A percentile compares a stretch with the other conserved stretches of the same genome.
These are phyloP conservation scores for Odocoileus hemionus DNA, from an alignment of 2,113 vertebrate genomes.

Conservation along the genomic window DNA sequence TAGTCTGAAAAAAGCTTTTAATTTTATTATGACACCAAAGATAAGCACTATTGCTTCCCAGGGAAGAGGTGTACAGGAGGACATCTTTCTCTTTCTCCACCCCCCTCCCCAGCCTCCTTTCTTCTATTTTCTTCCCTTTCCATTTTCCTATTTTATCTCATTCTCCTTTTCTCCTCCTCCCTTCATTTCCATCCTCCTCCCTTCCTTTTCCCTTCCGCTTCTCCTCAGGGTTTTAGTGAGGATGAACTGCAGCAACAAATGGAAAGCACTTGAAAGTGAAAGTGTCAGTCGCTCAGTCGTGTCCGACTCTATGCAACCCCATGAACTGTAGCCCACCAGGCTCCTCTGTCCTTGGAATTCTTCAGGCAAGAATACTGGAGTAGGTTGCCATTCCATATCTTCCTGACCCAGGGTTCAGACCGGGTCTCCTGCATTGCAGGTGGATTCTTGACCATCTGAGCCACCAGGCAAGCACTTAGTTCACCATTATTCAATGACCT, in stretches of 20 bases:
- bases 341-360: not conserved
- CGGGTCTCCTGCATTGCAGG: not conserved
- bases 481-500: not conserved
- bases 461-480: not conserved
- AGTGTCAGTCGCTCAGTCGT: not conserved
- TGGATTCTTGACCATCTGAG: not conserved
- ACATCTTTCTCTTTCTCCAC: not conserved
- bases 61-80: not conserved
- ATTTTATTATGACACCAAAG: not conserved
- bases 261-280: not conserved
- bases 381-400: not conserved
- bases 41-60: not conserved
- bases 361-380: not conserved
- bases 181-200: not conserved
- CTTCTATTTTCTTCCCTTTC: not conserved
- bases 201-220: not conserved
- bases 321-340: not conserved
- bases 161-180: not conserved
- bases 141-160: not conserved
- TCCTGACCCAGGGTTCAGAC: not conserved
- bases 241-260: not conserved
- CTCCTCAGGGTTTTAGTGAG: not conserved
- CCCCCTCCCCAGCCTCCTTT: not conserved
- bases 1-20: slow-evolving; percentile 6
- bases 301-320: not conserved